Evolutionary conservation across 2,797 vertebrate genomes (phyloP).

Genomic region (Nyctalus aviator): DNA sequence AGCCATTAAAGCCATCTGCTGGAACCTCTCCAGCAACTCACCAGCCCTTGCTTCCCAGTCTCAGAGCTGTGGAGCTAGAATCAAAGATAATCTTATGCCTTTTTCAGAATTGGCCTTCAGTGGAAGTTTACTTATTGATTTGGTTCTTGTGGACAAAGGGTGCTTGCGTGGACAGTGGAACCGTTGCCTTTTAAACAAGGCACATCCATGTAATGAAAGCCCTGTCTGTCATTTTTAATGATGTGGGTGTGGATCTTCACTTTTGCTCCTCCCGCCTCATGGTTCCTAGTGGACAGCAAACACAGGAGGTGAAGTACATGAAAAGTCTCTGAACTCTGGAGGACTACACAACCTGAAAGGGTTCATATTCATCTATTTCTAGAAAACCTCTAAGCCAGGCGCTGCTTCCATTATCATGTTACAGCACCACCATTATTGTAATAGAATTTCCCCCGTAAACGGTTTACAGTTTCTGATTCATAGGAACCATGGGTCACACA

Average conservation of each 20-base stretch:
- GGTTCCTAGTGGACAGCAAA: background rate
- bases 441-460: slow-evolving; percentile 4
- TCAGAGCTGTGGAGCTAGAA: background rate
- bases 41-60: background rate
- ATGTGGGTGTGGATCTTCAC: background rate
- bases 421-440: background rate
- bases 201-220: background rate
- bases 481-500: background rate
- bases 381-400: background rate
- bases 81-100: background rate
- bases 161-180: background rate
- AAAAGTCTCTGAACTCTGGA: background rate
- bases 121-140: background rate
- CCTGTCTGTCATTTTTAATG: background rate
- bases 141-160: background rate
- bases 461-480: background rate
- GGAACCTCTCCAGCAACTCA: background rate
- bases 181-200: background rate
- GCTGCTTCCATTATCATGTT: background rate
- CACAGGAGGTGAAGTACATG: background rate
- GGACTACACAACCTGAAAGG: background rate
- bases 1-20: background rate
- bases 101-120: background rate
- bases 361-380: background rate
- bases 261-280: background rate